Conservation (phyloP, 2,888 invertebrate genomes). For the Nematopogon swammerdamellus region DNA sequence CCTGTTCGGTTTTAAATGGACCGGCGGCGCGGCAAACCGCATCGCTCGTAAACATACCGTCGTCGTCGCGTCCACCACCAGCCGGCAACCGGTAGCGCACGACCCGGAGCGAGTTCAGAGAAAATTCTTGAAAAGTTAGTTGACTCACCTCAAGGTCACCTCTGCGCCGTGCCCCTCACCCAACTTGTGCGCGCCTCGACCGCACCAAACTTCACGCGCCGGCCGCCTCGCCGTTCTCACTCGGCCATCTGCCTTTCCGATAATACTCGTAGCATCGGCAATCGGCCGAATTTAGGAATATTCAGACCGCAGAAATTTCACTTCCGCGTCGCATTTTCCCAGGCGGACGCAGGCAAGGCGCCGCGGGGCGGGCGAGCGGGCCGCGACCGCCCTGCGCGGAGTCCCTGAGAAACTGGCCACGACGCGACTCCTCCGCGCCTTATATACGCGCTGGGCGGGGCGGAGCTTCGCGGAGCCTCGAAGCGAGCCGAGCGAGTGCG, state of each 20-base stretch:
- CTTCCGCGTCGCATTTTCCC: background rate
- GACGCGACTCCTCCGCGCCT: constrained; percentile 29
- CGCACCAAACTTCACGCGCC: constrained; percentile 18
- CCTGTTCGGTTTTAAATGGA: no score
- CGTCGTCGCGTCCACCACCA: background rate
- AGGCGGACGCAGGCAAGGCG: no score
- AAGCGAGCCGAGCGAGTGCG: constrained; percentile 55
- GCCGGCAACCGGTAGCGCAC: background rate
- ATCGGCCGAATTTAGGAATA: no score
- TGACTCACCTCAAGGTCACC: constrained; percentile 48
- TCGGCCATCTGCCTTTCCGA: background rate
- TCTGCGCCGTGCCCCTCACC: constrained; percentile 18
- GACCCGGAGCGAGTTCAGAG: background rate
- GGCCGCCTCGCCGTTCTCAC: background rate
- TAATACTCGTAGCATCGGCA: background rate
- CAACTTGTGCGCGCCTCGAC: constrained; percentile 15
- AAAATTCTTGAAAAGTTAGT: constrained; percentile 2
- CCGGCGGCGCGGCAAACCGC: no score
- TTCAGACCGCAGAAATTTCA: background rate
- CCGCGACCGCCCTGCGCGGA: constrained; percentile 30
- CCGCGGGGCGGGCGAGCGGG: constrained; percentile 10
- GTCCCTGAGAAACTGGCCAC: constrained; percentile 48
- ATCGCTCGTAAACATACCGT: no score
- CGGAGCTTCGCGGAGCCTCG: constrained; percentile 45
- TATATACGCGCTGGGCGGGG: constrained; percentile 48